Conservation (phyloP, 1,140 invertebrate species). For the Drosophila sturtevanti region DNA sequence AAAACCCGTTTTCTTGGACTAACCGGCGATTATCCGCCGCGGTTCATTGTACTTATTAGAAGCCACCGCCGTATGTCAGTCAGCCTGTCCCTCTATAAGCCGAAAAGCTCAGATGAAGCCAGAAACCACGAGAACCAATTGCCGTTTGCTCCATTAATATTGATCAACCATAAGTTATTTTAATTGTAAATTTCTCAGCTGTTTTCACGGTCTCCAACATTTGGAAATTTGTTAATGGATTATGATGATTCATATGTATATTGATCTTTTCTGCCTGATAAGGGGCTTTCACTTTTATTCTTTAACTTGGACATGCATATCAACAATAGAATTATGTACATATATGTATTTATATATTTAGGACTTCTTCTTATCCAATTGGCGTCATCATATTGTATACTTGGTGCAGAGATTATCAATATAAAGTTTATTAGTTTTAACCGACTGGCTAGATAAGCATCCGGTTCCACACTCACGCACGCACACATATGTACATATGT, state of each 20-base stretch:
- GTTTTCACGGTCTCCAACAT: conserved; percentile 37
- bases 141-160: conserved; percentile 24
- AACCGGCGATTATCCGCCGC: conserved; percentile 64
- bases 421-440: conserved; percentile 49
- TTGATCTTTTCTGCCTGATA: no score
- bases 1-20: conserved; percentile 66
- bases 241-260: not conserved
- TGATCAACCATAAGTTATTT: not conserved
- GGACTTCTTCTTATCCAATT: conserved; percentile 39
- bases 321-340: conserved; percentile 17
- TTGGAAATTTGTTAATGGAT: not conserved
- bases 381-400: conserved; percentile 29
- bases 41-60: conserved; percentile 74
- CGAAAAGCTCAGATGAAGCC: not conserved
- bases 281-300: not conserved
- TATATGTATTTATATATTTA: not conserved
- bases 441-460: conserved; percentile 34
- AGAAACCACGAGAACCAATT: no score
- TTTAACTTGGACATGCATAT: not conserved
- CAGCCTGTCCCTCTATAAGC: conserved; percentile 14
- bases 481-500: no score
- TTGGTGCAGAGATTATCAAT: conserved; percentile 55
- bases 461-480: conserved; percentile 6
- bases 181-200: conserved; percentile 37
- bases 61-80: conserved; percentile 5